Conservation (phyloP, 1,140 invertebrate genomes). For the Drosophila leontia region DNA sequence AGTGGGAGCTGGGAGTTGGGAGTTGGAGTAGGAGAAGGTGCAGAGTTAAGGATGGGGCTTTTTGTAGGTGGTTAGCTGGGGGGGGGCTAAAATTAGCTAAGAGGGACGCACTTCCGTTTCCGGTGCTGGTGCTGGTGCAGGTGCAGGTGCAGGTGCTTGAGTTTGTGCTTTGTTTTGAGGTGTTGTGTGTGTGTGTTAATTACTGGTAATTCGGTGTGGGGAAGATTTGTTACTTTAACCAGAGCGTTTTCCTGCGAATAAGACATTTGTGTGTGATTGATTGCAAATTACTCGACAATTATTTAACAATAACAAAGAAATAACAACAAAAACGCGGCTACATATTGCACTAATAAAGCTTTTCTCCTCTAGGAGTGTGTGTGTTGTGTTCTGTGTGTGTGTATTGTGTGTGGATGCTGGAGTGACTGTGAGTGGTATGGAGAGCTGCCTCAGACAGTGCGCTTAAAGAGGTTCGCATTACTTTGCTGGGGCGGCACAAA, state of each 20-base stretch:
- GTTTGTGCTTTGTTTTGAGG: slow-evolving; percentile 30
- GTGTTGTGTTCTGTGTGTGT: slow-evolving; percentile 30
- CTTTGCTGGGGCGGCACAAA: slow-evolving; percentile 84
- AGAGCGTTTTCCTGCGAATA: slow-evolving; percentile 74
- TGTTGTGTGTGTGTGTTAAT: slow-evolving; percentile 45
- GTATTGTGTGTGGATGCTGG: slow-evolving; percentile 10
- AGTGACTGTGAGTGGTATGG: slow-evolving; percentile 25
- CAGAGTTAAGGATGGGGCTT: slow-evolving; percentile 12
- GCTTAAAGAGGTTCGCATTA: slow-evolving; percentile 73
- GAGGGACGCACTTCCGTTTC: slow-evolving; percentile 76
- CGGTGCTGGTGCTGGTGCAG: slow-evolving; percentile 42
- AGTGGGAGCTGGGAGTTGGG: neutral
- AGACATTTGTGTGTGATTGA: slow-evolving; percentile 53
- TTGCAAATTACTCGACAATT: slow-evolving; percentile 68
- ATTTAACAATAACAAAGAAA: slow-evolving; percentile 49
- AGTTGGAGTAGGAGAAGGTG: slow-evolving; percentile 3
- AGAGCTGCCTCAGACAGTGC: slow-evolving; percentile 55
- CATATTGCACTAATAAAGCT: slow-evolving; percentile 82
- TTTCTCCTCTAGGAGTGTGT: slow-evolving; percentile 49
- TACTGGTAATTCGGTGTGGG: slow-evolving; percentile 36
- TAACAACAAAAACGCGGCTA: slow-evolving; percentile 52
- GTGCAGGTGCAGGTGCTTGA: slow-evolving; percentile 32
- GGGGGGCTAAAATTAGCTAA: slow-evolving; percentile 52
- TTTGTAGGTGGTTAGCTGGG: slow-evolving; percentile 35
- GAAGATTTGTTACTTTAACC: slow-evolving; percentile 65